Conservation (phyloP, 2,797 vertebrate genomes). For the Notoglanidium macrostoma region DNA sequence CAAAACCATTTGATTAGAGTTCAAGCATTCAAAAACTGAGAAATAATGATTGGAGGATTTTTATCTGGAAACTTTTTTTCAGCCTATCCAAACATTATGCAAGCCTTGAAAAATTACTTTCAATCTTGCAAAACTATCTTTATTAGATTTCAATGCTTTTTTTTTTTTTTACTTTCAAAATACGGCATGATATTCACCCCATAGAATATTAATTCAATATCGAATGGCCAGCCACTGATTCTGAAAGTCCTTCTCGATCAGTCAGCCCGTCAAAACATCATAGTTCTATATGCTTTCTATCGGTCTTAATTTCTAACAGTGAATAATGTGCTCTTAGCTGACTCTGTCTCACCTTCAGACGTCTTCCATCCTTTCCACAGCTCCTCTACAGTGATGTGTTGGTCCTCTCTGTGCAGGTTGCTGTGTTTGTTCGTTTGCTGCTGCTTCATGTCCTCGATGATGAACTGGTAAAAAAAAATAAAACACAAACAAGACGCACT, state of each 20-base stretch:
- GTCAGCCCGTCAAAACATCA: not conserved
- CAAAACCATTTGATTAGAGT: no score
- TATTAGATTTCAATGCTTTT: no score
- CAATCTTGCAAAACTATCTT: no score
- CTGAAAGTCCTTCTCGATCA: not conserved
- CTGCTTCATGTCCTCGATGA: conserved; percentile 98
- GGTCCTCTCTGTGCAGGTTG: conserved; percentile 94
- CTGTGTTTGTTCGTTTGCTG: conserved; percentile 92
- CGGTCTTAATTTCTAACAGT: not conserved
- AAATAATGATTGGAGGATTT: no score
- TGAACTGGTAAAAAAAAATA: conserved; percentile 79
- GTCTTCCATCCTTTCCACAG: conserved; percentile 95
- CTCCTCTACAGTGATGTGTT: conserved; percentile 97
- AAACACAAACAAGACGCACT: conserved; percentile 10
- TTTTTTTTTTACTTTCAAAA: no score
- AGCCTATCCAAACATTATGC: no score
- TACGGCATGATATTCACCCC: no score
- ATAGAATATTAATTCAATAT: not conserved
- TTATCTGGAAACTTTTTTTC: no score
- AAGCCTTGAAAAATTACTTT: no score
- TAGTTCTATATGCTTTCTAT: not conserved
- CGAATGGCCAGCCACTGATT: not conserved
- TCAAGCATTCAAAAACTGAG: no score
- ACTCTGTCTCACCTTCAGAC: conserved; percentile 82
- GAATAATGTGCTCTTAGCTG: not conserved